Conservation (phyloP, 2,888 invertebrate genomes). For the Cylindroiulus punctatus region DNA sequence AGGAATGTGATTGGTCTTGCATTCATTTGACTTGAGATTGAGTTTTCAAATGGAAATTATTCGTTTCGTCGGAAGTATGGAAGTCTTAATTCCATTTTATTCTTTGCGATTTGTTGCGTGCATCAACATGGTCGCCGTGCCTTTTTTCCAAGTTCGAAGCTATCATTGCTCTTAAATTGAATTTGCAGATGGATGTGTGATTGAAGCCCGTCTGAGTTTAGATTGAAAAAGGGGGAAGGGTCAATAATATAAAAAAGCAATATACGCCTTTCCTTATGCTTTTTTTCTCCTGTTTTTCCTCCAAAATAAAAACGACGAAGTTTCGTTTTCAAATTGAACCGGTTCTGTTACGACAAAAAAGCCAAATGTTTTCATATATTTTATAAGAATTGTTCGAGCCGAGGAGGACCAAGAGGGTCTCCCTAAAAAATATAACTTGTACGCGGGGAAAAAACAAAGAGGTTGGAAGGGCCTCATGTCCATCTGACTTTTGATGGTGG, state of each 20-base stretch:
- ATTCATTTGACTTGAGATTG: too few relatives aligned
- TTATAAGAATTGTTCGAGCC: slow-evolving; percentile 26
- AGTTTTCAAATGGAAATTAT: too few relatives aligned
- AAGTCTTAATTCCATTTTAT: too few relatives aligned
- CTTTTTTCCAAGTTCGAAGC: background rate
- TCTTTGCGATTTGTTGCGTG: too few relatives aligned
- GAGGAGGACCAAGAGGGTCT: background rate
- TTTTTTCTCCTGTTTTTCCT: background rate
- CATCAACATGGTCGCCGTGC: background rate
- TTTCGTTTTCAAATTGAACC: slow-evolving; percentile 21
- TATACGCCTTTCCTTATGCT: slow-evolving; percentile 12
- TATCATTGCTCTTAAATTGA: slow-evolving; percentile 14
- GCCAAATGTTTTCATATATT: slow-evolving; percentile 26
- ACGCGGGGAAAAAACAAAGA: background rate
- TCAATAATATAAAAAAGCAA: slow-evolving; percentile 32
- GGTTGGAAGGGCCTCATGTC: background rate
- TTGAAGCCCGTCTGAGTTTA: background rate
- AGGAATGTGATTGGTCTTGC: too few relatives aligned
- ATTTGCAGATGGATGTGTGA: slow-evolving; percentile 7
- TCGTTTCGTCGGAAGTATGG: too few relatives aligned
- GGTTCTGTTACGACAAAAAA: background rate
- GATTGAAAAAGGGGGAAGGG: slow-evolving; percentile 27
- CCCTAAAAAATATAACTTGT: slow-evolving; percentile 16
- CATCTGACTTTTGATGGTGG: slow-evolving; percentile 1
- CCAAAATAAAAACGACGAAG: background rate